Percentiles rank a stretch among this genome's conserved stretches.
Evolutionary conservation across 2,888 invertebrate species (phyloP).

Genomic region (Tetrapedia diversipes): DNA sequence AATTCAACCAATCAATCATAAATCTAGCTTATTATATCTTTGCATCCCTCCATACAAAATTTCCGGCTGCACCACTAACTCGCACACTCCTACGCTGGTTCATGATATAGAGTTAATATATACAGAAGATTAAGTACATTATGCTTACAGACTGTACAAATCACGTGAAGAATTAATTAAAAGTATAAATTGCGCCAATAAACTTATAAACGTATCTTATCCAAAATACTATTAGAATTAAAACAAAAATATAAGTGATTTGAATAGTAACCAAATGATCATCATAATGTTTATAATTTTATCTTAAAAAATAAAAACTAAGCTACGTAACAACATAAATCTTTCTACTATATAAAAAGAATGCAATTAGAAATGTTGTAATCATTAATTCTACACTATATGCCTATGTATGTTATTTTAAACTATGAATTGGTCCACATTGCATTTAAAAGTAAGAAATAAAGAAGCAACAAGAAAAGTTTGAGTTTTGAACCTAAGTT

Average conservation of each 20-base stretch:
- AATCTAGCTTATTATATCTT: background rate
- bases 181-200: constrained; percentile 10
- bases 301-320: background rate
- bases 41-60: constrained; percentile 7
- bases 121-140: constrained; percentile 35
- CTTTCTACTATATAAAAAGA: background rate
- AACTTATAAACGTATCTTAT: no score
- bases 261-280: background rate
- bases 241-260: background rate
- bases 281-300: constrained; percentile 5
- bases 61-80: constrained; percentile 48
- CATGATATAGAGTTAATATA: constrained; percentile 41
- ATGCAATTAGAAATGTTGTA: background rate
- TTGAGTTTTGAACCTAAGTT: background rate
- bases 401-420: background rate
- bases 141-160: background rate
- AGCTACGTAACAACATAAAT: background rate
- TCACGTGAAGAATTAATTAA: background rate
- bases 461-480: background rate
- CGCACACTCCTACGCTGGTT: constrained; percentile 11
- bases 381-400: background rate
- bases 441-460: constrained; percentile 6
- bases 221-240: background rate
- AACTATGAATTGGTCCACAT: constrained; percentile 49
- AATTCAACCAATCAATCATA: background rate